A percentile compares a stretch with the other conserved stretches of the same genome.
Evolutionary conservation across 2,797 vertebrate species (phyloP).

Genomic region (Lophotriccus pileatus): DNA sequence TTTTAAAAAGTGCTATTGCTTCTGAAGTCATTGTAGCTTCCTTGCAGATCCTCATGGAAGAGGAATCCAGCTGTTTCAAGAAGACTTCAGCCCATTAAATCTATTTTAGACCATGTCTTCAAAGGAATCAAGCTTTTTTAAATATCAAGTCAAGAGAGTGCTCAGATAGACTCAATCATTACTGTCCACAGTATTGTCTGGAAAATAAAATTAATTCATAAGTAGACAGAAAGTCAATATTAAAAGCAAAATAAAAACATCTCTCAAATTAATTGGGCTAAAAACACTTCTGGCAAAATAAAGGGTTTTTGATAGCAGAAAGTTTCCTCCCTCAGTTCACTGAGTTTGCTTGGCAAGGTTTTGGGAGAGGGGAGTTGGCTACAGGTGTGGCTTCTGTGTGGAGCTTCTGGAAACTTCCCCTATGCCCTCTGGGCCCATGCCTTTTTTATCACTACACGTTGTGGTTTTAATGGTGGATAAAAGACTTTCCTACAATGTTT

Average conservation of each 20-base stretch:
- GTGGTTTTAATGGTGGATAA: not conserved
- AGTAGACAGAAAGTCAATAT: not conserved
- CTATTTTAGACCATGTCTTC: not conserved
- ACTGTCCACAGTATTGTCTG: not conserved
- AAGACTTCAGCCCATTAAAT: not conserved
- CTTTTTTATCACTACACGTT: not conserved
- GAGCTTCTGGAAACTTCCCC: not conserved
- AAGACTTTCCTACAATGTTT: not conserved
- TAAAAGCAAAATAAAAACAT: not conserved
- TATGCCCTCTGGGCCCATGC: not conserved
- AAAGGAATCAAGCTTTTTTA: not conserved
- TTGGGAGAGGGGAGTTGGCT: not conserved
- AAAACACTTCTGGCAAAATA: not conserved
- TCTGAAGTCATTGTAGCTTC: not conserved
- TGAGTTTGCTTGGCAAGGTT: not conserved
- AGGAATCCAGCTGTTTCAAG: not conserved
- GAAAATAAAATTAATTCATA: not conserved
- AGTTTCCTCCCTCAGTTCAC: not conserved
- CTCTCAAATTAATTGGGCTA: not conserved
- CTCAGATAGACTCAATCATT: not conserved
- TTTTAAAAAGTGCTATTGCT: fast-evolving
- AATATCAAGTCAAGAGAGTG: not conserved
- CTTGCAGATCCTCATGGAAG: not conserved
- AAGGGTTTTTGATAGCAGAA: not conserved
- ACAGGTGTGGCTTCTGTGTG: not conserved